Evolutionary conservation across 2,888 invertebrate species (phyloP), one percentile per base, ranked within the genome.

Genomic region (Shargacucullia verbasci): DNA sequence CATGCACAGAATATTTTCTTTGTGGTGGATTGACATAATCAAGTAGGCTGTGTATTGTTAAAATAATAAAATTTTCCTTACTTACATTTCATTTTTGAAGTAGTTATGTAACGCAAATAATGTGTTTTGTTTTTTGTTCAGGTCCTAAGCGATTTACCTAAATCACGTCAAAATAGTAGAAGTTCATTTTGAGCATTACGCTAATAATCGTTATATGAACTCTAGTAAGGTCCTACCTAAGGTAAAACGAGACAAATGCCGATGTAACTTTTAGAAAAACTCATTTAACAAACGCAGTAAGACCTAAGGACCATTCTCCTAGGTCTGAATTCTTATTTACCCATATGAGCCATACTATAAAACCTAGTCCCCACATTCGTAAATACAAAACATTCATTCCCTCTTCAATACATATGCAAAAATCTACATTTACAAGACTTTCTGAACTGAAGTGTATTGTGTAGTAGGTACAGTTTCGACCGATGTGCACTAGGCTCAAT

Each of bases 341-440:
- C 31, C 12, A 48, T 29, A 7, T 49, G 45, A 65, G 2, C 11
- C 27, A 1, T 12, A 10, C 46, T 44, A 35, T 40, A 63, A 57
- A 37, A 35, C 65, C 39, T 11, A 48, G 34, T 43, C 13, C 27
- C 35, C 34, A 53, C 35, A 58, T 52, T 12, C 40, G 41, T 29
- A 44, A 64, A 40, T 33, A 70, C 43, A 35, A 48, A 63, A 66
- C 34, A 66, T 34, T 44, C 27, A n/a, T n/a, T n/a, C 25, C 8
- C n/a, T 10, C 44, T 31, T 14, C 13, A 47, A n/a, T 39, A 14
- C 31, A 20, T 53, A 33, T 44, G 47, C 53, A 54, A 63, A 59
- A 53, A 53, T 56, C 49, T 54, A 56, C 56, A 61, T 73, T 72
- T 63, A 47, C 53, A 52, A 65, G 73, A 63, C 53, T 64, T 52